These are phyloP conservation scores for Threskiornis aethiopicus DNA, from an alignment of 2,797 vertebrate genomes.

Conservation along the genomic window DNA sequence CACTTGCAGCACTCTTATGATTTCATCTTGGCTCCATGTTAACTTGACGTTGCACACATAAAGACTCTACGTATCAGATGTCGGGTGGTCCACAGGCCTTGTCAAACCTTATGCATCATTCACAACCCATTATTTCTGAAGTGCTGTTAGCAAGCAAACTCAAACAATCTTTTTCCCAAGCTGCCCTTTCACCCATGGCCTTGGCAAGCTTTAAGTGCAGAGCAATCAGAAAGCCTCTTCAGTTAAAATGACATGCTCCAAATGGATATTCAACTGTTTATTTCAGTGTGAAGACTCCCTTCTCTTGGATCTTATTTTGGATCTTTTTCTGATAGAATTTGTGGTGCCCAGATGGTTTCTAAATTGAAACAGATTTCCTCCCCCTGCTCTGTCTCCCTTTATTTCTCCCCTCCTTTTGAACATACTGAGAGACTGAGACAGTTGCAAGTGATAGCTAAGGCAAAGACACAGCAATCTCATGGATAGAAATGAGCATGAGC, in stretches of 20 bases:
- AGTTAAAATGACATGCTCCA: neutral
- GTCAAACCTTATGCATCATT: neutral
- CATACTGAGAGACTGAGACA: neutral
- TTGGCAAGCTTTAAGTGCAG: neutral
- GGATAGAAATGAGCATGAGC: neutral
- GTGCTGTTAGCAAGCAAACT: neutral
- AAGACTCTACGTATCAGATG: neutral
- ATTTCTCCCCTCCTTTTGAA: neutral
- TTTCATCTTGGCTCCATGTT: neutral
- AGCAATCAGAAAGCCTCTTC: neutral
- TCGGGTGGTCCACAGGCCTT: neutral
- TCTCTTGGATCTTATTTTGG: neutral
- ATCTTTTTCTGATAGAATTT: neutral
- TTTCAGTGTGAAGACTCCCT: neutral
- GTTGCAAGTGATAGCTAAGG: neutral
- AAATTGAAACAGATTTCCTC: neutral
- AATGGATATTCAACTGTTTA: neutral
- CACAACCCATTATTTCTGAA: slow-evolving; percentile 36
- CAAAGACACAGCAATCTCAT: neutral
- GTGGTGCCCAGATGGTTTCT: neutral
- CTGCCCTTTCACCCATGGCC: slow-evolving; percentile 14
- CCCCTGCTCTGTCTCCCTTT: neutral
- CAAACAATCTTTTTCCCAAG: slow-evolving; percentile 15
- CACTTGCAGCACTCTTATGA: neutral
- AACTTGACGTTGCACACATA: neutral